A percentile compares a stretch with the other conserved stretches of the same genome.
phyloP scores from a whole-genome alignment of 2,113 vertebrate species.

The Hyaena hyaena region DNA sequence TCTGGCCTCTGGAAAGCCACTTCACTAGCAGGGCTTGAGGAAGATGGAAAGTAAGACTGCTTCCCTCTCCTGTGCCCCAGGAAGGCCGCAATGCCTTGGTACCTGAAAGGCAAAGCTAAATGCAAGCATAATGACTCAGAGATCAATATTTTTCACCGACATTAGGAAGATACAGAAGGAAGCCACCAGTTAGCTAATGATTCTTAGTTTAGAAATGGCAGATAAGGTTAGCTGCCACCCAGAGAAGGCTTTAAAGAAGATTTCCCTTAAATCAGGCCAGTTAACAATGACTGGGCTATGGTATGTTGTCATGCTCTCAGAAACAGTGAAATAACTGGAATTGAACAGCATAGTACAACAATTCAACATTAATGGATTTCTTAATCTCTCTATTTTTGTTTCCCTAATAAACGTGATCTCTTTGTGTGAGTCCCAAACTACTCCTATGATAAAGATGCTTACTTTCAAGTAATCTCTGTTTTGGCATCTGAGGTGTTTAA shows the following conservation, averaged over 20 bases:
- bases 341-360: neutral
- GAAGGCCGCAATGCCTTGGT: neutral
- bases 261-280: neutral
- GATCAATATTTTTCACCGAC: slow-evolving; percentile 45
- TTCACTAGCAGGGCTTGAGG: neutral
- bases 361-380: neutral
- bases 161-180: neutral
- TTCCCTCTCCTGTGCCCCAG: neutral
- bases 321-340: neutral
- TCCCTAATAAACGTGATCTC: neutral
- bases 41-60: neutral
- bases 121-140: neutral
- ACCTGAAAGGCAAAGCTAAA: slow-evolving; percentile 23
- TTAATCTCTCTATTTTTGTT: neutral
- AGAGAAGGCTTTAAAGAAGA: neutral
- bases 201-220: slow-evolving; percentile 6
- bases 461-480: slow-evolving; percentile 25
- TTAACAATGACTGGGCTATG: neutral
- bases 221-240: neutral
- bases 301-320: neutral
- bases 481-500: neutral
- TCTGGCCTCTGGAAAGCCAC: neutral
- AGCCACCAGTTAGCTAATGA: slow-evolving; percentile 20
- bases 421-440: neutral
- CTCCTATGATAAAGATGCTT: neutral